Base-by-base conservation (phyloP, 2,888 invertebrate genomes). In the Drosophila pseudotalamancana region DNA sequence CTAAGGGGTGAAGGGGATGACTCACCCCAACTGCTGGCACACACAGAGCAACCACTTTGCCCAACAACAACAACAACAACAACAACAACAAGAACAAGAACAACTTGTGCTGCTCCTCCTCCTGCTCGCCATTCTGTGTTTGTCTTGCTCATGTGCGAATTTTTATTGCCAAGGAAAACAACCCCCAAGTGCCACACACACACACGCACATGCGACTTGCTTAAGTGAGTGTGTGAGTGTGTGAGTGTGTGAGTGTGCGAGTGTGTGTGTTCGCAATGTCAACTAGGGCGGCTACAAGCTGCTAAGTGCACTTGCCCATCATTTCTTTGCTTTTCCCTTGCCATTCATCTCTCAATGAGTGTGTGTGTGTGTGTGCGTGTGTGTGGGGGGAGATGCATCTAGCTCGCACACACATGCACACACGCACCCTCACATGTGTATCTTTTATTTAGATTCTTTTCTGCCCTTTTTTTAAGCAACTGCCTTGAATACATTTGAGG, bases 271-370 rank as follows among this genome's bases (percentile, higher is more conserved):
- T 60, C 68, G 86, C 86, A 86, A 81, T 86, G 81, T 81, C 81
- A 81, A 81, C 84, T 83, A 77, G 77, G 81, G 86, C 77, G 86
- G 77, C 77, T 79, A 71, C 80, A 72, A 73, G 80, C 86, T 71
- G 86, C 86, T 81, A 86, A 83, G 86, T 86, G 81, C 81, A 86
- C 81, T 81, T 81, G 86, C 81, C 81, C 81, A 83, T 73, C 71
- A 64, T 83, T 83, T 81, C 86, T 67, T 74, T 77, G 56, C 63
- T 51, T 63, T 62, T 70, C 57, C 64, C 72, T 72, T 60, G 61
- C 37, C 56, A 66, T 67, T 73, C 68, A 54, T 48, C 50, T 40
- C 14, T 27, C 21, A 1, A 14, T 31, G 29, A 29, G 35, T 40
- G 27, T 11, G 27, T n/a, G 29, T 31, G 46, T 39, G 19, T 34